Base-by-base conservation (phyloP, 2,888 invertebrate species). In the Neoitamus cyanurus region DNA sequence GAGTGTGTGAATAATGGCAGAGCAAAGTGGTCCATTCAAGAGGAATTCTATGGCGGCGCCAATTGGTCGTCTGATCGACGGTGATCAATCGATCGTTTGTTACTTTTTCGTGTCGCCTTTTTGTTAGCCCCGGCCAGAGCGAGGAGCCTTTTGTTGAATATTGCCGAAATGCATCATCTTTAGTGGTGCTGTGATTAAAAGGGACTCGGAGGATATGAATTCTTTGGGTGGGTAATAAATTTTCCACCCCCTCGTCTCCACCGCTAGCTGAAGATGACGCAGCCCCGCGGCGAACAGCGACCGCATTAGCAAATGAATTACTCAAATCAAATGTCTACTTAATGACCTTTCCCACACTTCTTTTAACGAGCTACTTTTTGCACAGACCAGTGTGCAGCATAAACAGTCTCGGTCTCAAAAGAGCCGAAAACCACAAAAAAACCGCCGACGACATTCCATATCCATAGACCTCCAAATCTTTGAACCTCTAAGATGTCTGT, bases 61-160 rank as follows among this genome's bases (percentile, higher is more conserved):
- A 86, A 86, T 86, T 85, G 86, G 85, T 85, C 85, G 85, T 83
- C 86, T 85, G 85, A 86, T 86, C 85, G 84, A 85, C 85, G 85
- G 83, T 85, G 86, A 86, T 86, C 86, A 86, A 86, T 86, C 83
- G 86, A 86, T 84, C 84, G 84, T 84, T 85, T 82, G 82, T 82
- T 82, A 69, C 37, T 80, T 82, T 36, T 82, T 82, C 58, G 48
- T 69, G 31, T 82, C 31, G 48, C 48, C 46, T 48, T 78, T 42
- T 48, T 78, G 30, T 78, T n/a, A 31, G n/a, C n/a, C 15, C 15
- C 7, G 34, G 31, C 70, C 31, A 31, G n/a, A 30, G 31, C 42
- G 42, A 48, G 15, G 20, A 78, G 15, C 48, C 78, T 78, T 78
- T 78, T 78, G 78, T 78, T 58, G n/a, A 30, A 58, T 15, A 78